Evolutionary conservation across 2,797 vertebrate genomes (phyloP).

Genomic region (Danio jaintianensis): DNA sequence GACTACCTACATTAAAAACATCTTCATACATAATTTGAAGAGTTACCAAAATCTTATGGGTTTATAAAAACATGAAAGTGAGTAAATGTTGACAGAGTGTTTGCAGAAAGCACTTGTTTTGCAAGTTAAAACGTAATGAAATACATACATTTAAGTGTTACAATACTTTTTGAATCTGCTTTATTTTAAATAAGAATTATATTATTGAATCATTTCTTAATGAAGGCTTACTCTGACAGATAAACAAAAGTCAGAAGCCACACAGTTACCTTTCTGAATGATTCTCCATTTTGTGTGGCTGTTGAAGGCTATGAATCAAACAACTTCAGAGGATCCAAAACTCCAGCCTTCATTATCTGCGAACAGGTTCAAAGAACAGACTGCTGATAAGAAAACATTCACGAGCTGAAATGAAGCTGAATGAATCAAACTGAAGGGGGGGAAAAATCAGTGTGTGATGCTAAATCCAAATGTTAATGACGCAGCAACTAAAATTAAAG

Average conservation of each 20-base stretch:
- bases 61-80: background rate
- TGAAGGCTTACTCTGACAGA: background rate
- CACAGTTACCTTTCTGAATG: slow-evolving; percentile 24
- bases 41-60: background rate
- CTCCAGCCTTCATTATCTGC: slow-evolving; percentile 26
- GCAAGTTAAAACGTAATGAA: background rate
- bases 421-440: background rate
- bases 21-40: background rate
- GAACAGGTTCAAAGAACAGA: slow-evolving; percentile 22
- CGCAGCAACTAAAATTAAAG: slow-evolving; percentile 14
- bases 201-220: background rate
- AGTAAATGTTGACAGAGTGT: background rate
- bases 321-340: background rate
- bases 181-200: background rate
- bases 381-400: background rate
- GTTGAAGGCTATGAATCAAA: slow-evolving; percentile 22
- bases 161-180: background rate
- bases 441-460: background rate
- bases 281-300: slow-evolving; percentile 6
- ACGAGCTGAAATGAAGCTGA: background rate
- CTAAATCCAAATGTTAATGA: background rate
- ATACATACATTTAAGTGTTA: background rate
- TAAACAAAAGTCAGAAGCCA: background rate
- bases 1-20: too few species aligned
- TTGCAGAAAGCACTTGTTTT: background rate